A percentile compares a stretch with the other conserved stretches of the same genome.
Evolutionary conservation across 2,113 vertebrate species (phyloP).

Genomic region (Tympanuchus pallidicinctus): DNA sequence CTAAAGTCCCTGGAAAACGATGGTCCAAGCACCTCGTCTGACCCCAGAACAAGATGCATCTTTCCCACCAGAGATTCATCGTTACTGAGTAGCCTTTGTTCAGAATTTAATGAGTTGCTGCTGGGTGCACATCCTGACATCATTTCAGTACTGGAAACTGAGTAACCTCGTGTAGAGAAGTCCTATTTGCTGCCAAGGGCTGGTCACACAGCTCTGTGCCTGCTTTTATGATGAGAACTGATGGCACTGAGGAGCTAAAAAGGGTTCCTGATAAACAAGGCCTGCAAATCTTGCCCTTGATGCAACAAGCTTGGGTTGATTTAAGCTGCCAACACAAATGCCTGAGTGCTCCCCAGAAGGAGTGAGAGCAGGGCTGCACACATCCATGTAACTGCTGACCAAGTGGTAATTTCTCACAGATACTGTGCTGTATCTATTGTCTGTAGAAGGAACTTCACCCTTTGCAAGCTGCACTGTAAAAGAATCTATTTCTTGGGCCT

Average conservation of each 20-base stretch:
- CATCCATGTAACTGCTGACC: neutral
- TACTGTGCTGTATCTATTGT: too few relatives aligned
- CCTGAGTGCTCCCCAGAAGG: neutral
- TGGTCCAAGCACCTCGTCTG: neutral
- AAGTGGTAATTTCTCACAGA: neutral
- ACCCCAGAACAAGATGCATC: neutral
- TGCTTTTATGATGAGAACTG: neutral
- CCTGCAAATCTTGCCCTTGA: neutral
- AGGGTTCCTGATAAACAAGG: neutral
- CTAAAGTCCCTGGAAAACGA: neutral
- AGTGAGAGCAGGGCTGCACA: neutral
- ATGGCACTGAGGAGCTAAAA: neutral
- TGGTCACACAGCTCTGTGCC: neutral
- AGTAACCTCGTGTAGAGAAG: neutral
- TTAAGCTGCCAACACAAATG: neutral
- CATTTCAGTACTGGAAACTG: neutral
- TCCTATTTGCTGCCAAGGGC: neutral
- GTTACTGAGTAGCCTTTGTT: neutral
- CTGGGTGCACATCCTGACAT: neutral
- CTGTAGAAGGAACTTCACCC: neutral
- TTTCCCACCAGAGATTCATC: neutral
- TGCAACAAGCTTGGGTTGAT: neutral
- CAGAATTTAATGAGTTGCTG: neutral
- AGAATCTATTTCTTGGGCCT: neutral
- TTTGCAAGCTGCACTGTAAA: neutral